Conservation (phyloP, 2,113 vertebrate genomes). For the Brachyistius frenatus region DNA sequence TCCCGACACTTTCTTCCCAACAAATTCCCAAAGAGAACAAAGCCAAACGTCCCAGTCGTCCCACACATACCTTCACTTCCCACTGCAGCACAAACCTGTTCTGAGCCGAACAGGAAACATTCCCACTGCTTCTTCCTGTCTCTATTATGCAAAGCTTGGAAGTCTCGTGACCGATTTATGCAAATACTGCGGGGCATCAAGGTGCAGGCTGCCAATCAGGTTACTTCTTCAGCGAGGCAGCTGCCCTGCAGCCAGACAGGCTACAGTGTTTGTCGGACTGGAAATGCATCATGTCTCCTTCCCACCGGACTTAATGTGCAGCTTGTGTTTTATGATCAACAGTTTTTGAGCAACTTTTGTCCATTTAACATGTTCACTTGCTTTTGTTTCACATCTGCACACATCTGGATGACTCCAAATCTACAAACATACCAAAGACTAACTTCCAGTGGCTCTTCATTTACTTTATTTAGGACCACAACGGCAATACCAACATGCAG, state of each 20-base stretch:
- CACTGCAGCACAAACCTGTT: conserved; percentile 64
- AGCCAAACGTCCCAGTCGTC: neutral
- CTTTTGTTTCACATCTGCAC: no score
- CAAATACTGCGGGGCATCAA: conserved; percentile 56
- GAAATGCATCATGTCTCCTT: neutral
- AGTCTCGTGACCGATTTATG: conserved; percentile 59
- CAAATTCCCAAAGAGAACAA: conserved; percentile 8
- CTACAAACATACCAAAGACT: neutral
- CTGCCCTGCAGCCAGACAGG: neutral
- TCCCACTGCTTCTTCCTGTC: conserved; percentile 24
- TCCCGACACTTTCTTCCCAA: neutral
- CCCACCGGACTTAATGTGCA: neutral
- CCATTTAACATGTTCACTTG: no score
- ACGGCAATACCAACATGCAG: no score
- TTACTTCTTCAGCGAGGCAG: conserved; percentile 1
- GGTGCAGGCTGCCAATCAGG: conserved; percentile 32
- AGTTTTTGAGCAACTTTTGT: neutral
- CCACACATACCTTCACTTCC: conserved; percentile 46
- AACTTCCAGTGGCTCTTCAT: neutral
- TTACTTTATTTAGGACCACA: no score
- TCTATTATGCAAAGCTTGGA: conserved; percentile 50
- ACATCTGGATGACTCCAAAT: neutral
- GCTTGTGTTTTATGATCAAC: neutral
- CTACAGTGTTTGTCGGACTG: conserved; percentile 2
- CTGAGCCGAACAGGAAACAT: conserved; percentile 70